phyloP scores from a whole-genome alignment of 2,888 invertebrate species.

The Andrena praecox region DNA sequence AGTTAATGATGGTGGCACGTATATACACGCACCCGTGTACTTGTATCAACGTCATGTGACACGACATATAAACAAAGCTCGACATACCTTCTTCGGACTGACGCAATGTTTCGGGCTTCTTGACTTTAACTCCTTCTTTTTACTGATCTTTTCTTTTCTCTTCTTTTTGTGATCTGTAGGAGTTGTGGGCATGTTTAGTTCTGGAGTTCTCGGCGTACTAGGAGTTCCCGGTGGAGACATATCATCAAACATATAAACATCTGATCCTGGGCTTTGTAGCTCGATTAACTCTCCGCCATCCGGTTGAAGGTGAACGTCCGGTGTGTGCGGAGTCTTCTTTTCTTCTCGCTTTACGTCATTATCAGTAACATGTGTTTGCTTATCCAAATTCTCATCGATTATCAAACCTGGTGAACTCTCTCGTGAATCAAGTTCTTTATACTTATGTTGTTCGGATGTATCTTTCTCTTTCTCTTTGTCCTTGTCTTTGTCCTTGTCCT shows the following conservation, averaged over 20 bases:
- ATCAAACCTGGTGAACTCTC: constrained; percentile 84
- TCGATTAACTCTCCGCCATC: constrained; percentile 68
- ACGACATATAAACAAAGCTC: constrained; percentile 15
- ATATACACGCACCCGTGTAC: constrained; percentile 24
- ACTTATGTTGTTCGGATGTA: constrained; percentile 81
- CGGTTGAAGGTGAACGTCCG: constrained; percentile 74
- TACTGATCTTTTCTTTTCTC: constrained; percentile 87
- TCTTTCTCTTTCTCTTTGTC: constrained; percentile 53
- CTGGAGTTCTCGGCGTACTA: constrained; percentile 87
- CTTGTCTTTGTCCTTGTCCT: constrained; percentile 55
- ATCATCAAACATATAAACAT: constrained; percentile 84
- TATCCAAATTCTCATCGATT: constrained; percentile 84
- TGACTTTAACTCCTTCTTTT: constrained; percentile 85
- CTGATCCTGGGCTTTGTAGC: constrained; percentile 83
- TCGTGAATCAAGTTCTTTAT: constrained; percentile 82
- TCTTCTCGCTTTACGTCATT: constrained; percentile 75
- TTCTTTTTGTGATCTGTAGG: constrained; percentile 85
- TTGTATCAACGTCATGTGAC: constrained; percentile 6
- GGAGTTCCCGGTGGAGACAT: constrained; percentile 86
- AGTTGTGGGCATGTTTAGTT: constrained; percentile 87
- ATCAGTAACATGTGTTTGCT: constrained; percentile 63
- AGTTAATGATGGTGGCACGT: constrained; percentile 18
- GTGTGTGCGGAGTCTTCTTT: constrained; percentile 83
- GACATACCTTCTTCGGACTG: constrained; percentile 80
- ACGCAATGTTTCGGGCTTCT: constrained; percentile 79